Conservation (phyloP, 2,113 vertebrate genomes). For the Dipodomys spectabilis region DNA sequence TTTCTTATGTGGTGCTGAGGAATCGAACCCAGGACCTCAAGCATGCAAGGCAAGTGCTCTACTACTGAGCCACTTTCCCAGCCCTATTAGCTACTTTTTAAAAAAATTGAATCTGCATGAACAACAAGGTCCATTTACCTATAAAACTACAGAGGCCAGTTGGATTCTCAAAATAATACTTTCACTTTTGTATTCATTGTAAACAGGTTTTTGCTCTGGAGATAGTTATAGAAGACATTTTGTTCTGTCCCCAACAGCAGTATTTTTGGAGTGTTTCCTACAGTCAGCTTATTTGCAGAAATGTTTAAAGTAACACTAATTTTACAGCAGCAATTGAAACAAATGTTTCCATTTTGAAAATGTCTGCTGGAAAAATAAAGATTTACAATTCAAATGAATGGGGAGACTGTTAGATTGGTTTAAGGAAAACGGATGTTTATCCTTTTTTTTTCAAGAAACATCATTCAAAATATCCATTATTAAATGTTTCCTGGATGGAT, state of each 20-base stretch:
- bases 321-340: conserved; percentile 66
- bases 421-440: conserved; percentile 55
- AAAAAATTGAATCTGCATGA: too few relatives aligned
- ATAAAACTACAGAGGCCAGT: background rate
- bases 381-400: conserved; percentile 70
- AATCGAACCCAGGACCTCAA: too few relatives aligned
- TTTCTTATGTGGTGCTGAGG: too few relatives aligned
- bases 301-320: conserved; percentile 70
- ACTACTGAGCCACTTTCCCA: too few relatives aligned
- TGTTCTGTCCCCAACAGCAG: conserved; percentile 48
- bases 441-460: conserved; percentile 19
- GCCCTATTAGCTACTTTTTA: background rate
- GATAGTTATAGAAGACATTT: conserved; percentile 62
- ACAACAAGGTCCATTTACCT: background rate
- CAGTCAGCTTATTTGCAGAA: conserved; percentile 69
- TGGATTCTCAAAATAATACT: conserved; percentile 42
- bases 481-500: conserved; percentile 47
- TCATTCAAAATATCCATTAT: conserved; percentile 55
- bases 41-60: too few relatives aligned
- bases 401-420: conserved; percentile 57
- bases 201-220: conserved; percentile 51
- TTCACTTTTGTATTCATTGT: conserved; percentile 54
- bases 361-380: conserved; percentile 68
- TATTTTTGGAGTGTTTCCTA: conserved; percentile 70
- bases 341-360: conserved; percentile 77